phyloP scores from a whole-genome alignment of 2,888 invertebrate species.

The Netelia virgata region DNA sequence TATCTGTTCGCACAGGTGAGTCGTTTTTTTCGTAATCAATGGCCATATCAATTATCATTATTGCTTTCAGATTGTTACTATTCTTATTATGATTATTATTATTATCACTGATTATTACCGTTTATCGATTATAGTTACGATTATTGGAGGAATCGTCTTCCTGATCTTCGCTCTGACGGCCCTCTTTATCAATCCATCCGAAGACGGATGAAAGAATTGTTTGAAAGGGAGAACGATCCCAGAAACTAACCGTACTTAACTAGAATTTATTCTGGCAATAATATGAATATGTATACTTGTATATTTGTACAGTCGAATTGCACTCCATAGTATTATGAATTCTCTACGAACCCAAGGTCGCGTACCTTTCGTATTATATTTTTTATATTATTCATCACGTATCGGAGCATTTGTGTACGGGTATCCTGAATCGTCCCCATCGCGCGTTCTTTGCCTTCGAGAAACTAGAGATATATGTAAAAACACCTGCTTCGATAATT shows the following conservation, averaged over 20 bases:
- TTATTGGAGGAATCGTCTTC: slow-evolving; percentile 98
- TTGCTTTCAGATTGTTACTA: slow-evolving; percentile 26
- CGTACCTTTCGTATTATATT: slow-evolving; percentile 59
- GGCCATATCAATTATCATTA: slow-evolving; percentile 12
- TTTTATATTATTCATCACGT: slow-evolving; percentile 47
- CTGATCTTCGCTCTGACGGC: slow-evolving; percentile 97
- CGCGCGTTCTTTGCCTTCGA: slow-evolving; percentile 21
- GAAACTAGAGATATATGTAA: slow-evolving; percentile 11
- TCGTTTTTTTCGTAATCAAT: slow-evolving; percentile 43
- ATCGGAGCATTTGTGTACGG: slow-evolving; percentile 49
- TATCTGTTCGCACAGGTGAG: slow-evolving; percentile 97
- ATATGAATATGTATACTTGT: slow-evolving; percentile 57
- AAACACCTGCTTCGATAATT: background rate
- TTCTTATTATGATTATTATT: slow-evolving; percentile 26
- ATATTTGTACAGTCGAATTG: slow-evolving; percentile 63
- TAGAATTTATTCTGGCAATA: slow-evolving; percentile 54
- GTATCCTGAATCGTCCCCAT: background rate
- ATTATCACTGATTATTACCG: slow-evolving; percentile 66
- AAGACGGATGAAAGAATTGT: slow-evolving; percentile 68
- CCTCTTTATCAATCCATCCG: slow-evolving; percentile 93
- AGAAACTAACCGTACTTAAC: slow-evolving; percentile 51
- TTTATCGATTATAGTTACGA: slow-evolving; percentile 92
- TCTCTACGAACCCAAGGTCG: slow-evolving; percentile 32
- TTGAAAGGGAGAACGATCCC: background rate
- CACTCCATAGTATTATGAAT: slow-evolving; percentile 68